Percentiles rank a stretch among this genome's conserved stretches.
These are phyloP conservation scores for Tautogolabrus adspersus DNA, from an alignment of 2,113 vertebrate genomes.

Conservation along the genomic window DNA sequence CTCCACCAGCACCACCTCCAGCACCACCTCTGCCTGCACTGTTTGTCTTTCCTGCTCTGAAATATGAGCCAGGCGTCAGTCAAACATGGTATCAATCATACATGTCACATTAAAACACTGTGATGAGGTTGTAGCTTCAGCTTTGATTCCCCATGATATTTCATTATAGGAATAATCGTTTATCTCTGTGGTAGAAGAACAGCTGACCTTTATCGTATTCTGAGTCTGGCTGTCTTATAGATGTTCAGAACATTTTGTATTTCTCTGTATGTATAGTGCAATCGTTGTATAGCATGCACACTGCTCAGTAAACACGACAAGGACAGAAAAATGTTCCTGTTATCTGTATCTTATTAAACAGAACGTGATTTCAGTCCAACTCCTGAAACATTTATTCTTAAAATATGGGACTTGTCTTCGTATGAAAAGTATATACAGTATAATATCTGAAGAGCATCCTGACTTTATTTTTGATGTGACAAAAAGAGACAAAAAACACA, in stretches of 20 bases:
- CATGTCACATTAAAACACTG: conserved; percentile 26
- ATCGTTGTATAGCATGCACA: neutral
- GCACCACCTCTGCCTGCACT: conserved; percentile 8
- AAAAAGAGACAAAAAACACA: too few species aligned
- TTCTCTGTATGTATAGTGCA: neutral
- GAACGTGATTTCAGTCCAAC: too few species aligned
- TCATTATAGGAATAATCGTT: neutral
- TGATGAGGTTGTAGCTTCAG: neutral
- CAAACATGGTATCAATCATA: conserved; percentile 39
- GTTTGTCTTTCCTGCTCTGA: conserved; percentile 62
- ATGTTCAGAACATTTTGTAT: neutral
- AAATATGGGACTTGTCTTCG: too few species aligned
- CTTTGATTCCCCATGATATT: conserved; percentile 3
- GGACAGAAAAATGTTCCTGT: neutral
- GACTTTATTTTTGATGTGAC: too few species aligned
- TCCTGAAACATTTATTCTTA: too few species aligned
- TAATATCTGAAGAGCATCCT: too few species aligned
- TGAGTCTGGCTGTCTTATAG: neutral
- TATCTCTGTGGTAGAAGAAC: neutral
- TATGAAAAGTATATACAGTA: too few species aligned
- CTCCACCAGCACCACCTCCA: conserved; percentile 24
- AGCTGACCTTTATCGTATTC: too few species aligned
- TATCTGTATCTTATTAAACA: neutral
- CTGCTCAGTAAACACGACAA: neutral
- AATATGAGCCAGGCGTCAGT: conserved; percentile 40